Percentiles rank a stretch among this genome's conserved stretches.
Evolutionary conservation across 92 coral and sea anemone genomes (phyloP).

Genomic region (Galaxea fascicularis): DNA sequence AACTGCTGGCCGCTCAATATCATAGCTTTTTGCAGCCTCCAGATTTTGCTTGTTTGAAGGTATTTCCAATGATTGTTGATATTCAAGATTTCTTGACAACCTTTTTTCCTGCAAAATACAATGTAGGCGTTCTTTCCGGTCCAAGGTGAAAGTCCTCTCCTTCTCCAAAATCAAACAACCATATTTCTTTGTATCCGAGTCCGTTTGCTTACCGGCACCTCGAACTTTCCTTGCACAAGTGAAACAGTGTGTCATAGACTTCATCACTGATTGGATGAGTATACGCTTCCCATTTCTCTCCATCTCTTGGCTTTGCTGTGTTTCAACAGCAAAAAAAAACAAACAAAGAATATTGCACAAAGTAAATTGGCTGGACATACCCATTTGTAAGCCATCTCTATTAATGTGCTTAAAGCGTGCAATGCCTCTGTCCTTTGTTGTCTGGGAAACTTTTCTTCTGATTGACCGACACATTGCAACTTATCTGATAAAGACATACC

Average conservation of each 20-base stretch:
- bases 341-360: neutral
- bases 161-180: constrained; percentile 19
- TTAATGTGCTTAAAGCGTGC: too few species aligned
- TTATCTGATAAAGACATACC: too few species aligned
- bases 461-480: too few species aligned
- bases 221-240: too few species aligned
- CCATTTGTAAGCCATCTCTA: neutral
- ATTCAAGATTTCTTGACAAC: too few species aligned
- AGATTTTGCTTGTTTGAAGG: too few species aligned
- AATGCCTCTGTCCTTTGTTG: too few species aligned
- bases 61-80: too few species aligned
- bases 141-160: too few species aligned
- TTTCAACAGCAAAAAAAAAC: constrained; percentile 15
- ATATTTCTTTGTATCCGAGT: constrained; percentile 11
- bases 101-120: too few species aligned
- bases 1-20: constrained; percentile 25
- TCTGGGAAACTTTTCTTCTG: too few species aligned
- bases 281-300: constrained; percentile 15
- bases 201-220: constrained; percentile 24
- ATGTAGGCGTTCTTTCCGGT: too few species aligned
- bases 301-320: neutral
- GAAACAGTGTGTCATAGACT: constrained; percentile 14
- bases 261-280: constrained; percentile 34
- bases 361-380: neutral
- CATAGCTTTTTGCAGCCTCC: constrained; percentile 35